Base-by-base conservation (phyloP, 1,140 invertebrate species). In the Pararge aegeria region DNA sequence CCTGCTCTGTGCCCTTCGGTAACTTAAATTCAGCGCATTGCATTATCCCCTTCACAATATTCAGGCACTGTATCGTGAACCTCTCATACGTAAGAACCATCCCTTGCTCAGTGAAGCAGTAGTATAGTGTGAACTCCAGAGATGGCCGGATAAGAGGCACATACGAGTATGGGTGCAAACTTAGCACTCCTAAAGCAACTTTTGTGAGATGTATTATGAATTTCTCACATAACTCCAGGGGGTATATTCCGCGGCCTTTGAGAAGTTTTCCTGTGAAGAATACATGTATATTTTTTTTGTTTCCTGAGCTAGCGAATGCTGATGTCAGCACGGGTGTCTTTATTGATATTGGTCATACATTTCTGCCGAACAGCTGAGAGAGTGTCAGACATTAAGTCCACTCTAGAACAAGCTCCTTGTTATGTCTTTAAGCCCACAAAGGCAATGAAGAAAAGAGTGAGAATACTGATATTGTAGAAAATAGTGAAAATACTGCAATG, bases 41-140 rank as follows among this genome's bases (percentile, higher is more conserved):
- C 64, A 98, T 90, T 61, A 98, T 95, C 0, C 91, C 93, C 84
- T 97, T 98, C 21, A 98, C 93, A 55, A 98, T 90, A 89, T 98
- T 98, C 56, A 98, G 92, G 69, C 95, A 96, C 61, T 97, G 95
- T 64, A 98, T 96, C 37, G 94, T 94, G 80, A 98, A 97, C 76
- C 94, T 91, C 79, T 97, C 96, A 90, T 97, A 98, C 19, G 95
- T 83, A 24, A 94, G 92, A 67, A 91, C 88, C 87, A 95, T 93
- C 30, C 94, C 95, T 53, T 91, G 90, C 42, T 95, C 93, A 16
- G 96, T 96, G 80, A 99, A 98, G 66, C 96, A 95, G 88, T 97
- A 97, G 80, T 93, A 95, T 44, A 95, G 92, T 18, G 95, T 93
- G 74, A 97, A 96, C 75, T 98, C 94, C 54, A 98, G 80, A 0